phyloP scores from a whole-genome alignment of 1,140 invertebrate species.

The Lordiphosa clarofinis region DNA sequence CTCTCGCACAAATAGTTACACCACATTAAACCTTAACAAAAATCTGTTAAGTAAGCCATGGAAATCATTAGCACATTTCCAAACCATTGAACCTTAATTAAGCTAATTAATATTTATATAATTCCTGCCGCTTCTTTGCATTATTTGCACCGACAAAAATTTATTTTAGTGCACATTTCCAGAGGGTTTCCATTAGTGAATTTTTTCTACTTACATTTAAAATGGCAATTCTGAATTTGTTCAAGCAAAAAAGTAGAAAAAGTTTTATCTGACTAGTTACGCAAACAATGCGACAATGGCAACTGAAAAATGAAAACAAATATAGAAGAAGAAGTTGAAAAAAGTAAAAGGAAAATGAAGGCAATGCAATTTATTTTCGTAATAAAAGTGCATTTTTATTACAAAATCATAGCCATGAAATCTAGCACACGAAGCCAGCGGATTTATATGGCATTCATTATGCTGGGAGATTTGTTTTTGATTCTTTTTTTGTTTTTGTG shows the following conservation, averaged over 20 bases:
- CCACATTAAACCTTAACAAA: conserved; percentile 26
- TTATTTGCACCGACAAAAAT: not conserved
- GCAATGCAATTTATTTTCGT: conserved; percentile 68
- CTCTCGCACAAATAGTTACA: conserved; percentile 11
- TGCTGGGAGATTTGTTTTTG: conserved; percentile 21
- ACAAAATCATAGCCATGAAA: conserved; percentile 67
- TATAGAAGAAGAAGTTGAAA: not conserved
- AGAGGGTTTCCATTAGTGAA: not conserved
- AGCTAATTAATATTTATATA: conserved; percentile 41
- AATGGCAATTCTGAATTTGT: conserved; percentile 16
- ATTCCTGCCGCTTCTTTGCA: not conserved
- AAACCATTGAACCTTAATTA: conserved; percentile 49
- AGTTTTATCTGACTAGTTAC: conserved; percentile 13
- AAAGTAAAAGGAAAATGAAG: conserved; percentile 19
- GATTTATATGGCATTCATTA: conserved; percentile 69
- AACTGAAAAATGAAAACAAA: conserved; percentile 21
- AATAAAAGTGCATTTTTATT: conserved; percentile 73
- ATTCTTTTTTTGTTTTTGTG: conserved; percentile 1
- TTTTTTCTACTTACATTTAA: conserved; percentile 12
- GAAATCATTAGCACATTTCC: conserved; percentile 15
- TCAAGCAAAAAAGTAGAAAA: conserved; percentile 2
- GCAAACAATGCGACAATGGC: conserved; percentile 37
- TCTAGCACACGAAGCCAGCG: conserved; percentile 40
- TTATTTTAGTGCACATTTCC: not conserved
- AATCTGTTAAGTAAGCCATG: conserved; percentile 43